Evolutionary conservation across 2,888 invertebrate genomes (phyloP).

Genomic region (Coecobrya sp.): DNA sequence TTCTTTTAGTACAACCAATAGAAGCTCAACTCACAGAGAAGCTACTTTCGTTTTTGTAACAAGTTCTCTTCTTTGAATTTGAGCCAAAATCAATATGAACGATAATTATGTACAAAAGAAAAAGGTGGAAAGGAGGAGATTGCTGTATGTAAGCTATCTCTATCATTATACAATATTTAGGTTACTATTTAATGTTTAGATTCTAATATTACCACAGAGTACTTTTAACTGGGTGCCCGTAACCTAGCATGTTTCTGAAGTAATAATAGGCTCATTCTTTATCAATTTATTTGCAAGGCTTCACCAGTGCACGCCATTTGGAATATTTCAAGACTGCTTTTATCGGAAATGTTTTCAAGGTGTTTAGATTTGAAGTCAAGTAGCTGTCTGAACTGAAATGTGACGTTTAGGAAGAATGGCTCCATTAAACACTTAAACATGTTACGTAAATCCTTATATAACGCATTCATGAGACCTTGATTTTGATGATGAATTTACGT

Average conservation of each 20-base stretch:
- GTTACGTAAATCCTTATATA: background rate
- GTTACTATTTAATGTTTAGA: background rate
- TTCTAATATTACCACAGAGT: background rate
- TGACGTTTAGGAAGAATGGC: background rate
- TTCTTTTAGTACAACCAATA: background rate
- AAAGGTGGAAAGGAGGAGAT: background rate
- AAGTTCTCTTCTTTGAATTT: background rate
- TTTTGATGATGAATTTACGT: background rate
- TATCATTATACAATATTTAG: background rate
- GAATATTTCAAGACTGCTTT: no score
- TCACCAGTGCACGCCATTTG: no score
- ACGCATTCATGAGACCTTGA: background rate
- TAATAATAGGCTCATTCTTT: no score
- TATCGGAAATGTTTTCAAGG: no score
- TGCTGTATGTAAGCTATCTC: no score
- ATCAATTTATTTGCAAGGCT: no score
- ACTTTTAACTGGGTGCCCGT: background rate
- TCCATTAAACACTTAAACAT: background rate
- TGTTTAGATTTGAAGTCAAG: no score
- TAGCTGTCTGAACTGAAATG: no score
- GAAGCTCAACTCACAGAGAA: background rate
- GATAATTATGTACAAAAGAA: background rate
- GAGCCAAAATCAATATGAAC: slow-evolving; percentile 41
- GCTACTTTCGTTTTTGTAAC: slow-evolving; percentile 12
- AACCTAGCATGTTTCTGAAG: background rate